Percentiles rank a stretch among this genome's conserved stretches.
These are phyloP conservation scores for Sebastolobus alascanus DNA, from an alignment of 2,797 vertebrate genomes.

Conservation along the genomic window DNA sequence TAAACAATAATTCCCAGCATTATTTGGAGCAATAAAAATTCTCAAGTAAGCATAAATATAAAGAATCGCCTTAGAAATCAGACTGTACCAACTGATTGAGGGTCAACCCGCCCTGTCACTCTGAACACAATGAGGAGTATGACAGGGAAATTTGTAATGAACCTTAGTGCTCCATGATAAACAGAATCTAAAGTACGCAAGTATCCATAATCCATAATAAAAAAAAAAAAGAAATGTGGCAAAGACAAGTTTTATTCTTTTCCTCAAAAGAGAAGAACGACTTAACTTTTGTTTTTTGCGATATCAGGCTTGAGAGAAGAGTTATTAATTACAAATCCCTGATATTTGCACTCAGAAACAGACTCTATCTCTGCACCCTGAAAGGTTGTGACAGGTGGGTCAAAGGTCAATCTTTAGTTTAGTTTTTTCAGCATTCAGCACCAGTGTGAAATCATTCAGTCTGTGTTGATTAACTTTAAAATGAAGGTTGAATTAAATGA, in stretches of 20 bases:
- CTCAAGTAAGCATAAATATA: too few relatives aligned
- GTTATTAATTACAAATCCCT: slow-evolving; percentile 1
- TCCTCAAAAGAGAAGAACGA: not conserved
- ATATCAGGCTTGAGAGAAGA: not conserved
- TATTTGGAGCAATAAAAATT: too few relatives aligned
- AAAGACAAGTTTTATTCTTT: not conserved
- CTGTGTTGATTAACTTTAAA: not conserved
- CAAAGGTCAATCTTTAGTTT: not conserved
- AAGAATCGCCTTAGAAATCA: not conserved
- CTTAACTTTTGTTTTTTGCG: not conserved
- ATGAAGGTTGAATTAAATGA: not conserved
- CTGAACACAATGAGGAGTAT: not conserved
- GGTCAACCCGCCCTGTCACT: not conserved
- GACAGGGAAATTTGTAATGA: not conserved
- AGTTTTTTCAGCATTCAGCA: not conserved
- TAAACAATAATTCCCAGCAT: too few relatives aligned
- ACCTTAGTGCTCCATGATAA: not conserved
- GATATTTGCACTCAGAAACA: not conserved
- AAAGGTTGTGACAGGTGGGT: not conserved
- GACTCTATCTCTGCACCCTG: not conserved
- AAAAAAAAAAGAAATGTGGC: not conserved
- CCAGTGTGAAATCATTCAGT: not conserved
- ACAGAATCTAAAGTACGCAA: not conserved
- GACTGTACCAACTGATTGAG: not conserved
- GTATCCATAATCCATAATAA: not conserved